Conservation (phyloP, 2,113 vertebrate species). For the Colinus virginianus region DNA sequence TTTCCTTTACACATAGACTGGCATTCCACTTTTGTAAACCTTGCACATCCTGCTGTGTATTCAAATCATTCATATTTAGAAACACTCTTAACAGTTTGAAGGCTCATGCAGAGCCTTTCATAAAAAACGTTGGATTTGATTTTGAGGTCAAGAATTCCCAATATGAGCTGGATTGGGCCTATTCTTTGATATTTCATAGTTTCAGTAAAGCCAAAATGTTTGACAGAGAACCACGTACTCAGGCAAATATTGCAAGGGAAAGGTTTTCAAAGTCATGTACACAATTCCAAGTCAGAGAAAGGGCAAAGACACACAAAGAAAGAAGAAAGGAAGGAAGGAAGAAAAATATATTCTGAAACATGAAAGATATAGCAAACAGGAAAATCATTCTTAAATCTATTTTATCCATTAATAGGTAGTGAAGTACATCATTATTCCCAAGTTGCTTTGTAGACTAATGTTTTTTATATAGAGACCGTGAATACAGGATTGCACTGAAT, state of each 20-base stretch:
- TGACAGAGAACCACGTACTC: background rate
- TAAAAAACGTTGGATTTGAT: background rate
- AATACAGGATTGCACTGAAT: background rate
- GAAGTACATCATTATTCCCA: background rate
- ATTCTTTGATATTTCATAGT: background rate
- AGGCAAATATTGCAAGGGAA: background rate
- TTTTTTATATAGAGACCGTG: background rate
- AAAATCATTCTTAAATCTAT: background rate
- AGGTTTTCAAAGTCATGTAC: background rate
- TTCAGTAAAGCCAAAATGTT: background rate
- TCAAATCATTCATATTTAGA: background rate
- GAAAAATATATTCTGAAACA: background rate
- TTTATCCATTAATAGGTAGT: background rate
- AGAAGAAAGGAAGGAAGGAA: background rate
- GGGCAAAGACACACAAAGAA: background rate
- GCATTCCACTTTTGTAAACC: background rate
- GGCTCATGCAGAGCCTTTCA: background rate
- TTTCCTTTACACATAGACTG: background rate
- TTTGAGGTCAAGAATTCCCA: background rate
- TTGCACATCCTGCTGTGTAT: background rate
- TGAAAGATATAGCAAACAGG: background rate
- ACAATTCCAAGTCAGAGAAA: background rate
- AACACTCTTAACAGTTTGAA: background rate
- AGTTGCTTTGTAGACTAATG: background rate
- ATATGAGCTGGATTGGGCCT: background rate